Evolutionary conservation across 1,140 invertebrate species (phyloP).

Genomic region (Zaprionus vittiger): DNA sequence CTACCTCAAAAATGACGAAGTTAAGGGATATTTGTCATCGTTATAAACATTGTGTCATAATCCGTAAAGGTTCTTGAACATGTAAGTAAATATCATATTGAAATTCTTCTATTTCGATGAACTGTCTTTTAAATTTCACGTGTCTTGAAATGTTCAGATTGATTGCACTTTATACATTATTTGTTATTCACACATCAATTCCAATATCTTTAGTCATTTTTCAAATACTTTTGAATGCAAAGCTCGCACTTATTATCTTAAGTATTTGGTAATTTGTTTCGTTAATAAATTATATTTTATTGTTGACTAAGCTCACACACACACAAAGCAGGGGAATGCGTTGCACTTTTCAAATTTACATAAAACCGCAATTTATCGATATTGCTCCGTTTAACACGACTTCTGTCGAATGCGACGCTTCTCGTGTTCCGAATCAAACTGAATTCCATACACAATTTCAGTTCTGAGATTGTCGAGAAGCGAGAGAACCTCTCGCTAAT

Average conservation of each 20-base stretch:
- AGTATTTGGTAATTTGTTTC: conserved; percentile 58
- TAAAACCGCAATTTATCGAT: conserved; percentile 58
- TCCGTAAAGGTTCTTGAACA: background rate
- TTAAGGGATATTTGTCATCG: background rate
- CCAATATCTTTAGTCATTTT: conserved; percentile 28
- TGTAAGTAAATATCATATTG: background rate
- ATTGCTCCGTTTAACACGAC: conserved; percentile 24
- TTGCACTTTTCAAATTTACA: conserved; percentile 65
- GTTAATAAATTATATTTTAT: conserved; percentile 62
- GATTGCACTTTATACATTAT: conserved; percentile 44
- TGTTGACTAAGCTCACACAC: conserved; percentile 33
- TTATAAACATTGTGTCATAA: background rate
- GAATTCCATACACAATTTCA: conserved; percentile 24
- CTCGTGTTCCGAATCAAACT: conserved; percentile 42
- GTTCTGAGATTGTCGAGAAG: background rate
- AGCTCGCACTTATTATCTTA: conserved; percentile 54
- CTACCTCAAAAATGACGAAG: background rate
- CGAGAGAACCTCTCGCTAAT: conserved; percentile 19
- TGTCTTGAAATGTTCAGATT: conserved; percentile 16
- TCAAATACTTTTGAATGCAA: conserved; percentile 11
- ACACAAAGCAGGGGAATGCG: conserved; percentile 34
- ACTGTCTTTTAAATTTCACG: no score
- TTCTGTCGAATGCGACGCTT: conserved; percentile 18
- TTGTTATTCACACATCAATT: conserved; percentile 17
- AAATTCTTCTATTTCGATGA: no score